phyloP scores from a whole-genome alignment of 2,113 vertebrate species.

The Chionodraco myersi region DNA sequence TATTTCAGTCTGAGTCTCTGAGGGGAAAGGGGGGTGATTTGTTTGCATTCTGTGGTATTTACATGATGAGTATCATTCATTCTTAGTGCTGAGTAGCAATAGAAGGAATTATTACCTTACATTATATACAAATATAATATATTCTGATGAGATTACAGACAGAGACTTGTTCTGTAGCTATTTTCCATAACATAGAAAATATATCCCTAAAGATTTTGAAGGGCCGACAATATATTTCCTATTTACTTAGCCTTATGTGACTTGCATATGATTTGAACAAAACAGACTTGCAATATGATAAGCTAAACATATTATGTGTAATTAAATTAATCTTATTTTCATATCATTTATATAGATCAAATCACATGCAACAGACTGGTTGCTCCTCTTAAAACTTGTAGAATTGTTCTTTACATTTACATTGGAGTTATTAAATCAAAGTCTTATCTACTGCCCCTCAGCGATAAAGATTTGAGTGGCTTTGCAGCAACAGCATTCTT shows the following conservation, averaged over 20 bases:
- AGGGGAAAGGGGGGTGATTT: conserved; percentile 8
- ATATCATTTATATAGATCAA: too few relatives aligned
- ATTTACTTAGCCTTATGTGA: too few relatives aligned
- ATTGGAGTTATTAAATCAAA: background rate
- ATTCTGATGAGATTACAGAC: conserved; percentile 1
- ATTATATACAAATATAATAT: background rate
- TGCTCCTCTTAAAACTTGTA: background rate
- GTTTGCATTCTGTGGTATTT: conserved; percentile 50
- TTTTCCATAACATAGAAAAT: background rate
- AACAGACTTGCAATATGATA: too few relatives aligned
- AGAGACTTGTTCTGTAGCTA: background rate
- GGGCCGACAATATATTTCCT: background rate
- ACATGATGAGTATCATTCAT: conserved; percentile 9
- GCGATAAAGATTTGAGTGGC: background rate
- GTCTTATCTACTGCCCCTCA: background rate
- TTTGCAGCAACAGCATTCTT: background rate
- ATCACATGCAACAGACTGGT: too few relatives aligned
- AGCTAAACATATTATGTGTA: too few relatives aligned
- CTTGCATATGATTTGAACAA: too few relatives aligned
- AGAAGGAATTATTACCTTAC: accelerated
- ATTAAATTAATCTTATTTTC: too few relatives aligned
- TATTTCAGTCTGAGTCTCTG: conserved; percentile 42
- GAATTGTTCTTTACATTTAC: background rate
- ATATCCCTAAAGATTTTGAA: background rate
- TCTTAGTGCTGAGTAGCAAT: background rate